Base-by-base conservation (phyloP, 2,113 vertebrate species). In the Crocuta crocuta region DNA sequence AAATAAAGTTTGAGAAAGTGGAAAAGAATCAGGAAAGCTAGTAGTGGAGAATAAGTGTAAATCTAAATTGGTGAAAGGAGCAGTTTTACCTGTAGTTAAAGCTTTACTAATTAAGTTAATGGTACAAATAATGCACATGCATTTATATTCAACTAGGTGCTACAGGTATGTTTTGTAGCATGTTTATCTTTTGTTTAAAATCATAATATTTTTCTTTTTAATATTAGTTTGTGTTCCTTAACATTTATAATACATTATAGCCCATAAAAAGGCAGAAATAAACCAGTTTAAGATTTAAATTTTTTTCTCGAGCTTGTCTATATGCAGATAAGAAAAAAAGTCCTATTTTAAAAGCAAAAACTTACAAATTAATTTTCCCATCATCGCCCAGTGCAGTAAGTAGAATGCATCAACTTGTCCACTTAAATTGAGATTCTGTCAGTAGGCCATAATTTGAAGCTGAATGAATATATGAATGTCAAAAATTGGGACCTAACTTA, bases 161-260 rank as follows among this genome's bases (percentile, higher is more conserved):
- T 39, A 65, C 7, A 43, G 10, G 31, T 78, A 33, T 78, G 7
- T 79, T 94, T 71, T 89, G 1, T 71, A 66, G 26, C 8, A 5
- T 81, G 13, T 71, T 81, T 94, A 28, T 76, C 82, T 90, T 86
- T 94, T 92, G 39, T 43, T 81, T 55, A 82, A 97, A 39, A 63
- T 65, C 85, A 23, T 66, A 68, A 86, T 26, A 45, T 76, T 92
- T 82, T 85, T 26, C 66, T 92, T 97, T 70, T 94, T 94, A 90
- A 73, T 89, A 28, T 81, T 89, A 48, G 35, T 58, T 82, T 90
- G 1, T 78, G 31, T 94, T 74, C 71, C 35, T 65, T 89, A 89
- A 89, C 94, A 82, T 73, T 7, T 68, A 61, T 23, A 23, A 61
- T 24, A 21, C 23, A 6, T 83, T 19, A 63, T 61, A 61, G 65